Percentiles rank a stretch among this genome's conserved stretches.
phyloP scores from a whole-genome alignment of 2,113 vertebrate genomes.

The Esox niger region DNA sequence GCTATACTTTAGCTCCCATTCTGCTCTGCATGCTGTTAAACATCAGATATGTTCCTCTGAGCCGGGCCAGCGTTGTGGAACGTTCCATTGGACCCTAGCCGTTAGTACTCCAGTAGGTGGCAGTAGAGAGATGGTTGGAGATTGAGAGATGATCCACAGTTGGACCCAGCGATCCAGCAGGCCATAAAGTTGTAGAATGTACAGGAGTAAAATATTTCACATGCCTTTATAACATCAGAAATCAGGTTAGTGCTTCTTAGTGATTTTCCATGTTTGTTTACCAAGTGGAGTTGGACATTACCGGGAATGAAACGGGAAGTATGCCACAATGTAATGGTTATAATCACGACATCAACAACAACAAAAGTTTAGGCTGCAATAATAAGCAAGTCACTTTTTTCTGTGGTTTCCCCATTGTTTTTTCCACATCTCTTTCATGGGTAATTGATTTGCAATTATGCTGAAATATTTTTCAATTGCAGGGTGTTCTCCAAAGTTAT shows the following conservation, averaged over 20 bases:
- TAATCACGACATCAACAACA: slow-evolving; percentile 19
- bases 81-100: too few relatives aligned
- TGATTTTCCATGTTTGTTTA: too few relatives aligned
- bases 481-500: slow-evolving; percentile 12
- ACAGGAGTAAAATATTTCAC: not conserved
- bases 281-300: too few relatives aligned
- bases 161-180: too few relatives aligned
- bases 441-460: slow-evolving; percentile 43
- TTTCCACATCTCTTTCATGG: slow-evolving; percentile 45
- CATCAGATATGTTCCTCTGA: not conserved
- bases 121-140: too few relatives aligned
- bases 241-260: too few relatives aligned
- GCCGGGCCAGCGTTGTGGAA: not conserved
- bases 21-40: not conserved
- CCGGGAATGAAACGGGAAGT: slow-evolving; percentile 6
- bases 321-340: not conserved
- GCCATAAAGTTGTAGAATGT: too few relatives aligned
- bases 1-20: not conserved
- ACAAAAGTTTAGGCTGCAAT: slow-evolving; percentile 8
- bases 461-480: slow-evolving; percentile 47
- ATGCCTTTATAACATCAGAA: too few relatives aligned
- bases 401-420: not conserved
- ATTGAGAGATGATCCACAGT: too few relatives aligned
- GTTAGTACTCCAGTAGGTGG: too few relatives aligned
- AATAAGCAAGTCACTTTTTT: slow-evolving; percentile 9